These are phyloP conservation scores for Holothuria glaberrima DNA, from an alignment of 35 echinoderm and acorn worm genomes.

Conservation along the genomic window DNA sequence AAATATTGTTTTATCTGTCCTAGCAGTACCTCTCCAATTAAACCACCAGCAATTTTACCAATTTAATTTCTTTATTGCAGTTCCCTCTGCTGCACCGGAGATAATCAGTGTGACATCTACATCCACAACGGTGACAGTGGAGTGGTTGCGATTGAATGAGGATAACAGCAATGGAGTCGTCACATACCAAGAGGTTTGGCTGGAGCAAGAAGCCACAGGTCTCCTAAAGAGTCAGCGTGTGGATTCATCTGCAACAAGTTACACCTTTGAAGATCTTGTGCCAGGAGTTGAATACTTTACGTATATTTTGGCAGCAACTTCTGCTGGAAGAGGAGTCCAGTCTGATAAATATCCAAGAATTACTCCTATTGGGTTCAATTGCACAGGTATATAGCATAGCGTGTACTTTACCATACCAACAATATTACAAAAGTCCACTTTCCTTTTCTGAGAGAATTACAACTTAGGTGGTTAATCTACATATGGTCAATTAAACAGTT, in stretches of 20 bases:
- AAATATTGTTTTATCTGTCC: too few species aligned
- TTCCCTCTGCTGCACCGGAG: constrained; percentile 9
- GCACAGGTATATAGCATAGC: constrained; percentile 36
- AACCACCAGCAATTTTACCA: background rate
- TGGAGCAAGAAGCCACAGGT: constrained; percentile 1
- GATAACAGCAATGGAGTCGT: constrained; percentile 20
- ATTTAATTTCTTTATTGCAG: background rate
- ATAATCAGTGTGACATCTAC: background rate
- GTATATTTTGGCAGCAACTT: background rate
- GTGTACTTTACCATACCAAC: too few species aligned
- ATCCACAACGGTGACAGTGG: background rate
- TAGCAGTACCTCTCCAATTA: too few species aligned
- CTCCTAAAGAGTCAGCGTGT: background rate
- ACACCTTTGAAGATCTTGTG: background rate
- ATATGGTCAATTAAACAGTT: too few species aligned
- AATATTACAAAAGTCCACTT: too few species aligned
- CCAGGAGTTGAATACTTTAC: constrained; percentile 15
- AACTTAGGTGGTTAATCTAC: too few species aligned
- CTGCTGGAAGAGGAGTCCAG: background rate
- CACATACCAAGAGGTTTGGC: background rate
- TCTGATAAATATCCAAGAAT: background rate
- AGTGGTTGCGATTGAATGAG: background rate
- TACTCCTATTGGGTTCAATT: constrained; percentile 11
- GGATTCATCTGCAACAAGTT: background rate
- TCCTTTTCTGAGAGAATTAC: too few species aligned